Percentiles rank a stretch among this genome's conserved stretches.
phyloP scores from a whole-genome alignment of 2,113 vertebrate genomes.

The Rhea pennata region DNA sequence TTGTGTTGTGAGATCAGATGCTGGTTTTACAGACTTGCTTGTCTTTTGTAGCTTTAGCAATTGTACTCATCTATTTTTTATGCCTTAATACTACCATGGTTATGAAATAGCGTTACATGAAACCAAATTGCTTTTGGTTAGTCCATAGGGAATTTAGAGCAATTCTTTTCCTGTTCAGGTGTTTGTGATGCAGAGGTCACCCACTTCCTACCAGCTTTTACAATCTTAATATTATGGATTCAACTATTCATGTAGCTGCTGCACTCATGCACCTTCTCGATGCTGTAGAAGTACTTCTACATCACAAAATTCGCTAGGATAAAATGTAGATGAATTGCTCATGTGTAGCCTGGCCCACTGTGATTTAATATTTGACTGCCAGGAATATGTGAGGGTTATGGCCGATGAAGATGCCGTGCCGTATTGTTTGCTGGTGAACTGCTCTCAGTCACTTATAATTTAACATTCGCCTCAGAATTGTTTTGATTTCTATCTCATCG shows the following conservation, averaged over 20 bases:
- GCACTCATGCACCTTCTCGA: not conserved
- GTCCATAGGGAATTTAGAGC: not conserved
- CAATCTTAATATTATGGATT: not conserved
- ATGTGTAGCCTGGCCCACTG: not conserved
- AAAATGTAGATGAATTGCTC: not conserved
- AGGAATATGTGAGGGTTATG: not conserved
- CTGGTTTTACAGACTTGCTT: not conserved
- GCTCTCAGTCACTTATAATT: not conserved
- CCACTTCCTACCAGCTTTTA: not conserved
- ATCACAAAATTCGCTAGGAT: not conserved
- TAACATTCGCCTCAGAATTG: not conserved
- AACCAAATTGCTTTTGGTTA: not conserved
- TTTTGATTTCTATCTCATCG: not conserved
- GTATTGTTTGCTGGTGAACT: not conserved
- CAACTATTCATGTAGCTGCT: not conserved
- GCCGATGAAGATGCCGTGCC: not conserved
- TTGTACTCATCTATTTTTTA: not conserved
- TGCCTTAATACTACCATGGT: not conserved
- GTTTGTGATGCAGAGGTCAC: not conserved
- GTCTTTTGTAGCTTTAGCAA: not conserved
- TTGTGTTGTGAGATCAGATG: not conserved
- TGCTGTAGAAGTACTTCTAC: not conserved
- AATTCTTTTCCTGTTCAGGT: not conserved
- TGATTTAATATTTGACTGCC: not conserved
- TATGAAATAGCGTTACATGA: not conserved